These are phyloP conservation scores for Protosalanx chinensis DNA, from an alignment of 2,797 vertebrate species.

Conservation along the genomic window DNA sequence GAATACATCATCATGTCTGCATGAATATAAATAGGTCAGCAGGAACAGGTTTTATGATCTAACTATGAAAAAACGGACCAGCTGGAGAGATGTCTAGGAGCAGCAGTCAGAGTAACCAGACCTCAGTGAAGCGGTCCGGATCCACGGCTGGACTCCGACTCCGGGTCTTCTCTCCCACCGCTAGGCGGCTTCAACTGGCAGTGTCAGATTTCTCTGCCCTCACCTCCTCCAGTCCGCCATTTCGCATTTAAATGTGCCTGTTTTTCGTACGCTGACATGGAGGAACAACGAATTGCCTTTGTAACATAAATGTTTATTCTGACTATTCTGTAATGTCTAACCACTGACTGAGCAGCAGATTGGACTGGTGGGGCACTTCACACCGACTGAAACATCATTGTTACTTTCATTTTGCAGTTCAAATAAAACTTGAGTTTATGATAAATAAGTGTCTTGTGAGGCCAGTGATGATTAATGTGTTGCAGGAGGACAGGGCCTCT, in stretches of 20 bases:
- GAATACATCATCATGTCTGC: neutral
- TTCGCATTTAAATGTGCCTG: slow-evolving; percentile 22
- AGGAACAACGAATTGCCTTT: slow-evolving; percentile 26
- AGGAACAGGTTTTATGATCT: neutral
- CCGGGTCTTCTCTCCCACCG: slow-evolving; percentile 11
- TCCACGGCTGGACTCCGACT: slow-evolving; percentile 1
- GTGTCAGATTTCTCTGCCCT: slow-evolving; percentile 27
- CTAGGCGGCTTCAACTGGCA: slow-evolving; percentile 6
- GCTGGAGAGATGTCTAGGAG: slow-evolving; percentile 23
- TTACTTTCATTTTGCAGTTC: neutral
- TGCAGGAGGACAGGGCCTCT: neutral
- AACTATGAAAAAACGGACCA: slow-evolving; percentile 27
- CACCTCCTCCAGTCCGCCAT: slow-evolving; percentile 36
- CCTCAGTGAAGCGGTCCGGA: slow-evolving; percentile 6
- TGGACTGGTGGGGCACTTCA: slow-evolving; percentile 8
- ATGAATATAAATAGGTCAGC: neutral
- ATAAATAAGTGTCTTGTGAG: neutral
- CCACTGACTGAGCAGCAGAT: slow-evolving; percentile 4
- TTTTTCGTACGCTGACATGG: slow-evolving; percentile 25
- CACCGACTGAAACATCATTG: slow-evolving; percentile 18
- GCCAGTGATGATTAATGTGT: neutral
- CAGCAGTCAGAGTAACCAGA: neutral
- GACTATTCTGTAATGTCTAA: slow-evolving; percentile 6
- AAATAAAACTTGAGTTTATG: neutral
- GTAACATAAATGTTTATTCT: slow-evolving; percentile 10